phyloP scores from a whole-genome alignment of 2,113 vertebrate species.

The Galbula dea region DNA sequence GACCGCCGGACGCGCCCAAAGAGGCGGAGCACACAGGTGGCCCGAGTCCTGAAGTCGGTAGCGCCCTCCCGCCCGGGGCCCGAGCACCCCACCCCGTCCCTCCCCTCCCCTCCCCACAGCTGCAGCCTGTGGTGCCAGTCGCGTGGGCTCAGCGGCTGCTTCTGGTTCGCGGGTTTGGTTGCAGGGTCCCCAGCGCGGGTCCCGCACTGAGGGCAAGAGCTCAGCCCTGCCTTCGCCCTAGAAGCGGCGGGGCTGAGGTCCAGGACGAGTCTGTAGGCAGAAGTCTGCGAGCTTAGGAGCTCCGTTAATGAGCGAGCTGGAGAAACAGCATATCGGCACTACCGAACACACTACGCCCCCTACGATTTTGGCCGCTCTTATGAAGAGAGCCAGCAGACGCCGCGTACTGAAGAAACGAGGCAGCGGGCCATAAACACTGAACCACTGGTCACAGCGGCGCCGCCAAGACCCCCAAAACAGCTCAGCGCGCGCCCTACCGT shows the following conservation, averaged over 20 bases:
- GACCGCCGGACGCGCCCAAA: neutral
- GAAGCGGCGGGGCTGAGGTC: neutral
- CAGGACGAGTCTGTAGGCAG: too few relatives aligned
- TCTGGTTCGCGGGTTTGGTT: too few relatives aligned
- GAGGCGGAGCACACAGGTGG: neutral
- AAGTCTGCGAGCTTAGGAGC: neutral
- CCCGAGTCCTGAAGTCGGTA: too few relatives aligned
- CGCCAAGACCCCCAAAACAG: too few relatives aligned
- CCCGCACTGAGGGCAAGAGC: neutral
- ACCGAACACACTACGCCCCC: fast-evolving
- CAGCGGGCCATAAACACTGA: too few relatives aligned
- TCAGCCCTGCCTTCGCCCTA: too few relatives aligned
- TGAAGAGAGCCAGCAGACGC: neutral
- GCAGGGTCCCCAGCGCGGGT: too few relatives aligned
- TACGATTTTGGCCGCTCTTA: too few relatives aligned
- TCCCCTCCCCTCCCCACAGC: neutral
- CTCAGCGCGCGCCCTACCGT: neutral
- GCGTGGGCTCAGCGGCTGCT: neutral
- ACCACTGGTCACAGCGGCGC: too few relatives aligned
- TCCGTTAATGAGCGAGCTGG: neutral
- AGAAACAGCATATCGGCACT: neutral
- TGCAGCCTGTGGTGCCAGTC: too few relatives aligned
- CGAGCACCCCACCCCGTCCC: too few relatives aligned
- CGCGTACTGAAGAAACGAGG: too few relatives aligned
- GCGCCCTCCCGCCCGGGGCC: neutral